Base-by-base conservation (phyloP, 2,113 vertebrate genomes). In the Australoheros scitulus region DNA sequence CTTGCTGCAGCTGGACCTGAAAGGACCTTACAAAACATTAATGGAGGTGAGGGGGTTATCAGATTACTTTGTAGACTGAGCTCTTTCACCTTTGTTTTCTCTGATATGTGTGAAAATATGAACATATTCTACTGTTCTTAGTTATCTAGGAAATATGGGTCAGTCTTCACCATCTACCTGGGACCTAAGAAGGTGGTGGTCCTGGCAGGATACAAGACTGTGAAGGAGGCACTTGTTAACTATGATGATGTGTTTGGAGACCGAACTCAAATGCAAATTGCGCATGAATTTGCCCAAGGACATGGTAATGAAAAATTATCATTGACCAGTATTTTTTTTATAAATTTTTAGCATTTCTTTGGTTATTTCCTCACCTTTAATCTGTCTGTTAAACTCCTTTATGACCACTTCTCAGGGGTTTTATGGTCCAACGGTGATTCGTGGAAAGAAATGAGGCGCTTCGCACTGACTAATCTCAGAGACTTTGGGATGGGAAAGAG, bases 401-500 rank as follows among this genome's bases (percentile, higher is more conserved):
- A 13, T 17, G 11, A 50, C 13, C 15, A 17, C 3, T 58, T 58
- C 7, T 59, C 22, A 91, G 91, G 91, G 2, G 41, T 92, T 52
- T 1, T 80, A 1, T 92, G 85, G 82, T 36, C 77, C n/a, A 92
- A 93, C 1, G 92, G 91, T 0, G 85, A 92, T 0, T 77, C 76
- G 0, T 94, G 93, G 93, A 93, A 56, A 75, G 90, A 94, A 17
- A 89, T 94, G 87, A 79, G 93, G 1, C 89, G 87, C 41, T 93
- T 94, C 18, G 24, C 80, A 11, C 8, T 94, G 80, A 85, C 17
- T 0, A 94, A 90, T 41, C 82, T 94, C 8, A 90, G 50, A 72
- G 89, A 94, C 26, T 93, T 86, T 61, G 91, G 93, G 22, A 94
- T 94, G 91, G 93, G 93, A 1, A 92, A 88, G 59, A 94, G 61